These are phyloP conservation scores for Picathartes gymnocephalus DNA, from an alignment of 2,113 vertebrate species.

Conservation along the genomic window DNA sequence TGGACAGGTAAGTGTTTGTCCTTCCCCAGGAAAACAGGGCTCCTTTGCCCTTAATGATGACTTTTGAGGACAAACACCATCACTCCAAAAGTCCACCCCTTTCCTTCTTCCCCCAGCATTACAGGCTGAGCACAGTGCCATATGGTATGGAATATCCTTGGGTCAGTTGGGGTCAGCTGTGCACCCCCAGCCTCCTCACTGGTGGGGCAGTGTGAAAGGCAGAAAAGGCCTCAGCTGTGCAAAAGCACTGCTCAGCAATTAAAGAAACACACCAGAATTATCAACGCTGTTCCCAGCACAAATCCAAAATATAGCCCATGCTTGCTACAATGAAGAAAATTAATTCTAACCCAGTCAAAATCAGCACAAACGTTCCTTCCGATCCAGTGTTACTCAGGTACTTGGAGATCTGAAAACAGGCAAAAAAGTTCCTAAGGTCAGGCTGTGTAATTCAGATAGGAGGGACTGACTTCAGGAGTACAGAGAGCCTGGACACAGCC, in stretches of 20 bases:
- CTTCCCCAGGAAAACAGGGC: neutral
- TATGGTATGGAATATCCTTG: neutral
- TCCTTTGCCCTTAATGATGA: neutral
- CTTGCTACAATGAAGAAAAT: neutral
- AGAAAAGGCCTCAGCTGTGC: neutral
- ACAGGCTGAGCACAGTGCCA: fast-evolving
- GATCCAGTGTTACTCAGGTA: neutral
- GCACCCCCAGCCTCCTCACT: neutral
- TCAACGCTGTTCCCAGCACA: neutral
- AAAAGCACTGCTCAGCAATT: neutral
- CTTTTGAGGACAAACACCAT: neutral
- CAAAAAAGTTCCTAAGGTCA: neutral
- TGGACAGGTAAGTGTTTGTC: too few relatives aligned
- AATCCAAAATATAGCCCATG: neutral
- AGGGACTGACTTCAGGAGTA: neutral
- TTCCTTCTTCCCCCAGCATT: neutral
- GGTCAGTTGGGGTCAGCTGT: neutral
- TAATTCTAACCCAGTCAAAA: neutral
- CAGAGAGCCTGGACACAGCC: neutral
- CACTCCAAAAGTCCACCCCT: neutral
- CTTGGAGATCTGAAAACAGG: neutral
- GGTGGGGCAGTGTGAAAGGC: neutral
- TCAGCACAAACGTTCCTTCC: neutral
- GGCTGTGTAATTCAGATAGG: neutral
- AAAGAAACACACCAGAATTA: neutral